Percentiles rank a stretch among this genome's conserved stretches.
Conservation (phyloP, 2,797 vertebrate species). For the Euthynnus affinis region DNA sequence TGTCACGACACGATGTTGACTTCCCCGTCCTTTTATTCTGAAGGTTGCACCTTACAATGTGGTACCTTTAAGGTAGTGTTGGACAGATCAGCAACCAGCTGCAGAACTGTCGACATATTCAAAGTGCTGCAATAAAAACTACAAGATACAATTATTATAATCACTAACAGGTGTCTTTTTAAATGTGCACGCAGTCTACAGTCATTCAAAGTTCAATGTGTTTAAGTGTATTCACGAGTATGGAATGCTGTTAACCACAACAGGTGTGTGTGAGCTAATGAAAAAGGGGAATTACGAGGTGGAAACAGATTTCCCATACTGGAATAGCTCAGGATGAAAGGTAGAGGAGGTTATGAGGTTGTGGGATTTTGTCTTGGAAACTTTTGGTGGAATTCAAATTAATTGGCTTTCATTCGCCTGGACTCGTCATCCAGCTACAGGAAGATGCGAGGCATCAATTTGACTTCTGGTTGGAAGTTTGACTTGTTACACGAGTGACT, state of each 20-base stretch:
- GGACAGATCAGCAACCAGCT: constrained; percentile 77
- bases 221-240: constrained; percentile 43
- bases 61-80: constrained; percentile 80
- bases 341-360: too few relatives aligned
- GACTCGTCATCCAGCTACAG: constrained; percentile 1
- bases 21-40: constrained; percentile 35
- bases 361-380: not conserved
- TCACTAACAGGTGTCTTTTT: constrained; percentile 51
- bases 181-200: constrained; percentile 57
- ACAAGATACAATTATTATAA: constrained; percentile 46
- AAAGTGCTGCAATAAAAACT: constrained; percentile 77
- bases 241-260: constrained; percentile 48
- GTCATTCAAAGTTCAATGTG: constrained; percentile 52
- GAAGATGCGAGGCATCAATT: not conserved
- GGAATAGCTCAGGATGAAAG: constrained; percentile 26
- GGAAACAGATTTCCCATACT: constrained; percentile 32
- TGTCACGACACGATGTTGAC: constrained; percentile 40
- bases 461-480: constrained; percentile 11
- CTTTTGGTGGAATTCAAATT: not conserved
- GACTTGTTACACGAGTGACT: constrained; percentile 19
- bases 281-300: constrained; percentile 24
- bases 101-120: constrained; percentile 66
- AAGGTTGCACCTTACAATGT: constrained; percentile 61
- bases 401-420: constrained; percentile 6
- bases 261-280: constrained; percentile 33